Percentiles rank a stretch among this genome's conserved stretches.
phyloP scores from a whole-genome alignment of 2,888 invertebrate genomes.

The Lottia scabra region DNA sequence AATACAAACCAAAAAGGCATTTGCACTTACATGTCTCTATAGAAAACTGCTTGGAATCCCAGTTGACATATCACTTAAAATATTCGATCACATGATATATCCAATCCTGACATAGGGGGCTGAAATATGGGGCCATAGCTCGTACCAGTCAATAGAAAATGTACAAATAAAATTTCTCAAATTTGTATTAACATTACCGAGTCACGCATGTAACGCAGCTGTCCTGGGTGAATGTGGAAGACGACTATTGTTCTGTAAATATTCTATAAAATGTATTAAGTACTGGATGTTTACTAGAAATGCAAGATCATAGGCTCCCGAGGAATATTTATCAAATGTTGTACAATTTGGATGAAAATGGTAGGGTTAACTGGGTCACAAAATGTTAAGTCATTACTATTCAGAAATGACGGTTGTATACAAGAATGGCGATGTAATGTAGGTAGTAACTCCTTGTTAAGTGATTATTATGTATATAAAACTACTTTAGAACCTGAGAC shows the following conservation, averaged over 20 bases:
- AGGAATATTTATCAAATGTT: neutral
- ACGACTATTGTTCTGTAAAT: neutral
- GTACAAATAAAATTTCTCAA: neutral
- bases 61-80: too few species aligned
- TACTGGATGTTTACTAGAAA: neutral
- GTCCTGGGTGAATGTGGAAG: slow-evolving; percentile 7
- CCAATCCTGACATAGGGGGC: too few species aligned
- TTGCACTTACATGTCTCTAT: too few species aligned
- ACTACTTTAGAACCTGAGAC: too few species aligned
- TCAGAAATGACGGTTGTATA: neutral
- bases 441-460: neutral
- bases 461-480: neutral
- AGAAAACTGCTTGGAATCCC: too few species aligned
- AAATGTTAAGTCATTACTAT: neutral
- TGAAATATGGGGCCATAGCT: neutral
- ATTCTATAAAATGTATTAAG: neutral
- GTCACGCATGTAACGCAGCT: neutral
- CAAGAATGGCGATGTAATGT: neutral
- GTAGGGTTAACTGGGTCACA: neutral
- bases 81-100: too few species aligned
- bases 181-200: neutral
- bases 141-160: neutral
- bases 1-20: too few species aligned
- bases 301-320: neutral
- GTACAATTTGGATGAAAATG: neutral